Base-by-base conservation (phyloP, 1,140 invertebrate genomes). In the Oreohelix idahoensis region DNA sequence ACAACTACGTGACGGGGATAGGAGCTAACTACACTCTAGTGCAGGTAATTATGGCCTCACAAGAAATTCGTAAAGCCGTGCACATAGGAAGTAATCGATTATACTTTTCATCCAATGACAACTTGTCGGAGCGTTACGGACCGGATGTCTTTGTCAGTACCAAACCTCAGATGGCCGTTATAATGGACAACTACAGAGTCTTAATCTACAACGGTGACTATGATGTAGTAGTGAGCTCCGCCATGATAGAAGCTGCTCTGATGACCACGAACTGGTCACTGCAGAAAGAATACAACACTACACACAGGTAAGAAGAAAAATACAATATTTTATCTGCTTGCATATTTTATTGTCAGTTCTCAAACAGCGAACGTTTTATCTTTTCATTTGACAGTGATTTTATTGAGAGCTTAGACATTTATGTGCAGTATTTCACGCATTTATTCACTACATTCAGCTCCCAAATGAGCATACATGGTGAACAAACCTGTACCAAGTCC, bases 121-220 rank as follows among this genome's bases (percentile, higher is more conserved):
- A 73, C 15, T 39, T 74, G 42, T 82, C 71, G 4, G 35, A 51
- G 38, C 5, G 32, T 13, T 74, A 74, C 29, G 71, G 70, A 13
- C 70, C 70, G 11, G 80, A 82, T 49, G 71, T 82, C 5, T 35
- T 74, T 17, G 71, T 75, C 15, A 74, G 70, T 36, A 74, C 80
- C 17, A 82, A 82, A 51, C 32, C 26, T 2, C 38, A 75, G 36
- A 32, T 82, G 32, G 80, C 80, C 1, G 29, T 70, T n/a, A 36
- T 82, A 26, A 74, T 82, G 70, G 49, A 82, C 71, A 51, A 75
- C 36, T 53, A 70, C 51, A 82, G 75, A 39, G 80, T 82, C n/a
- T 38, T 82, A 45, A 58, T 82, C 20, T 82, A 82, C 71, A 82
- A 82, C 32, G 80, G 80, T 13, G 80, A 82, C 36, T 82, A 58